phyloP scores from a whole-genome alignment of 2,797 vertebrate species.

The Amniataba percoides region DNA sequence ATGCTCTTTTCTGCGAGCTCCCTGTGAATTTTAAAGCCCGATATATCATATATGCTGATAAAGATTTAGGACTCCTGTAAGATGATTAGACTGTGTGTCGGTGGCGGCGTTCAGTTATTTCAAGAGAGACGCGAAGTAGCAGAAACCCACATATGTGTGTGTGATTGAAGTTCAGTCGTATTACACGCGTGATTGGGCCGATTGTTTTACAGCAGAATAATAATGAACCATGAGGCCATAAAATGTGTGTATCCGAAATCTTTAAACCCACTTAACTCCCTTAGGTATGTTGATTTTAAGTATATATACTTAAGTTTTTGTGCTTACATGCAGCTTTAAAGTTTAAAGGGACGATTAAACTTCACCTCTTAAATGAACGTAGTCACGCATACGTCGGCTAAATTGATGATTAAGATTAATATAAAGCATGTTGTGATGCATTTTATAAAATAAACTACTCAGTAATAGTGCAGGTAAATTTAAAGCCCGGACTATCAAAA shows the following conservation, averaged over 20 bases:
- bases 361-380: neutral
- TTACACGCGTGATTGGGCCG: constrained; percentile 5
- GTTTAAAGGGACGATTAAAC: neutral
- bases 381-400: neutral
- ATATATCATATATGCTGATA: constrained; percentile 54
- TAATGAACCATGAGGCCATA: constrained; percentile 8
- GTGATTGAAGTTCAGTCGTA: constrained; percentile 15
- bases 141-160: neutral
- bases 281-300: neutral
- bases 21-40: constrained; percentile 62
- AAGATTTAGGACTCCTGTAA: constrained; percentile 66
- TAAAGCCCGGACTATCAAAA: too few species aligned
- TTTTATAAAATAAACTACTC: neutral
- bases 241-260: neutral
- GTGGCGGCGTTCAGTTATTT: constrained; percentile 33
- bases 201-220: neutral
- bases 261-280: neutral
- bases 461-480: too few species aligned
- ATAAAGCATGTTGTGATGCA: neutral
- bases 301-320: neutral
- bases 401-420: neutral
- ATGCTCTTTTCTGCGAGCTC: constrained; percentile 68
- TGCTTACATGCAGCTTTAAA: neutral
- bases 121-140: constrained; percentile 11
- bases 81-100: constrained; percentile 59